These are phyloP conservation scores for Hyperoplus immaculatus DNA, from an alignment of 2,797 vertebrate species.

Conservation along the genomic window DNA sequence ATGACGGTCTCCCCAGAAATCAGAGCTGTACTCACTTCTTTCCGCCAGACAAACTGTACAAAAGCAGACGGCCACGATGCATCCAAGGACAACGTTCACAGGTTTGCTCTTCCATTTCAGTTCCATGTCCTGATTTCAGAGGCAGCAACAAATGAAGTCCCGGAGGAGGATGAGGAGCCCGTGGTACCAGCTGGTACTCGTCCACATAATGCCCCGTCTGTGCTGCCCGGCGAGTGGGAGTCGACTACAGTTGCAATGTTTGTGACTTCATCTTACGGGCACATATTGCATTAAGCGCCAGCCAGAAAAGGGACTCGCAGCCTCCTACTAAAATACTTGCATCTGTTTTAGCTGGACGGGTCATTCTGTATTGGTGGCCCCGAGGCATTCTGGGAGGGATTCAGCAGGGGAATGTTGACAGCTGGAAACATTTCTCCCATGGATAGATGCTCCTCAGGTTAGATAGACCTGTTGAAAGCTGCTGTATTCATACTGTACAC, in stretches of 20 bases:
- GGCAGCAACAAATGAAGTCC: constrained; percentile 78
- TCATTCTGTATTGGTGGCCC: constrained; percentile 55
- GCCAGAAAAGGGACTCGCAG: constrained; percentile 75
- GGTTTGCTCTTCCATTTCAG: constrained; percentile 69
- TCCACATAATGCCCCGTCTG: constrained; percentile 86
- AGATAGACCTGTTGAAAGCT: neutral
- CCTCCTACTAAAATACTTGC: constrained; percentile 86
- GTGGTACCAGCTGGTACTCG: constrained; percentile 88
- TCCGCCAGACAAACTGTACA: constrained; percentile 68
- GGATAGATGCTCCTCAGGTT: neutral
- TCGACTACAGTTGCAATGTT: constrained; percentile 84
- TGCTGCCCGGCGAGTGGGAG: constrained; percentile 84
- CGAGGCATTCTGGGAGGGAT: constrained; percentile 62
- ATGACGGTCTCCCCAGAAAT: neutral
- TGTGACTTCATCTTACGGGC: constrained; percentile 87
- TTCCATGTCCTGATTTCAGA: constrained; percentile 83
- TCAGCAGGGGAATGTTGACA: constrained; percentile 47
- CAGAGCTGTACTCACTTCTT: constrained; percentile 81
- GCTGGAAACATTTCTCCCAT: constrained; percentile 47
- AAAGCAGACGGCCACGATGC: constrained; percentile 57
- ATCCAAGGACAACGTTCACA: constrained; percentile 68
- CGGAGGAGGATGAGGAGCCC: constrained; percentile 78
- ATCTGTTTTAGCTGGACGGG: constrained; percentile 78
- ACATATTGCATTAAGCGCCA: constrained; percentile 80
- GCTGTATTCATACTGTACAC: neutral